Evolutionary conservation across 2,113 vertebrate species (phyloP).

Genomic region (Serilophus lunatus): DNA sequence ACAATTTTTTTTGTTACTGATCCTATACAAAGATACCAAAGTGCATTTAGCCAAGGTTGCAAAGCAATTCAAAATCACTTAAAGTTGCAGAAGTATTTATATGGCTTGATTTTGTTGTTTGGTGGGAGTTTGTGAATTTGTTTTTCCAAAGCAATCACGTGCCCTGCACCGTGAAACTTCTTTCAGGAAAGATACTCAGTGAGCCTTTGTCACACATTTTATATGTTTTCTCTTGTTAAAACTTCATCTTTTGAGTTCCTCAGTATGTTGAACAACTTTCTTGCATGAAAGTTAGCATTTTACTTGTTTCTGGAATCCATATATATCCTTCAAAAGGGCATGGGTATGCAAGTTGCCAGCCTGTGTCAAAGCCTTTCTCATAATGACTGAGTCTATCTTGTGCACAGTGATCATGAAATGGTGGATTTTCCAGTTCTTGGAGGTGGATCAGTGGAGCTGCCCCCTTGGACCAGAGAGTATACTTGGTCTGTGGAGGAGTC

Average conservation of each 20-base stretch:
- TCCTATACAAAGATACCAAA: neutral
- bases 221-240: neutral
- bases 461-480: neutral
- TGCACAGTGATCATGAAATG: neutral
- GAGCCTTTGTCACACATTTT: neutral
- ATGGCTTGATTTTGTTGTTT: neutral
- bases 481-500: neutral
- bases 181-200: neutral
- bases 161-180: neutral
- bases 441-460: neutral
- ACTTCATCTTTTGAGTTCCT: neutral
- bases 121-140: neutral
- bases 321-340: neutral
- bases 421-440: fast-evolving
- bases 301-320: neutral
- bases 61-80: neutral
- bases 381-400: fast-evolving
- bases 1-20: neutral
- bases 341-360: neutral
- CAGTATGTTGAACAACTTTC: neutral
- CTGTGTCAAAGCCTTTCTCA: neutral
- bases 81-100: neutral
- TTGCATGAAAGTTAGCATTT: neutral
- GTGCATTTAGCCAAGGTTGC: neutral
- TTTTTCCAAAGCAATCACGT: neutral